Base-by-base conservation (phyloP, 1,140 invertebrate species). In the Drosophila nigromelanica region DNA sequence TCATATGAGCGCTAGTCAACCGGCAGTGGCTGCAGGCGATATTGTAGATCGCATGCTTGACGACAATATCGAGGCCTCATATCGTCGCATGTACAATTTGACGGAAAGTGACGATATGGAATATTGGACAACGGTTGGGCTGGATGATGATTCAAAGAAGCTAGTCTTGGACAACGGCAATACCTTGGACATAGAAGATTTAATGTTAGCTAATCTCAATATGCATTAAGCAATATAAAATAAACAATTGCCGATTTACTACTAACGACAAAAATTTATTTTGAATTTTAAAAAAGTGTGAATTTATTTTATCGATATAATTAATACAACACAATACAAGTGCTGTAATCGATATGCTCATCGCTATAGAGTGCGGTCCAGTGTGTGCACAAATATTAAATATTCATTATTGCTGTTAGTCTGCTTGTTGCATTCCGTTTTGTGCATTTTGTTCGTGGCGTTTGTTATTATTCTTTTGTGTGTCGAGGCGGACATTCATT, bases 101-200 rank as follows among this genome's bases (percentile, higher is more conserved):
- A 14, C 80, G n/a, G 61, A 56, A 6, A 80, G 54, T 11, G 18
- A 37, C 0, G 76, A 76, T 5, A 45, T 78, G 12, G 66, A 55
- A 2, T 77, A 81, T 37, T 86, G 78, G 50, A 52, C 73, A 10
- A 59, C 68, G 14, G 56, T 70, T 33, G 78, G 78, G 4, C 58
- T 91, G 7, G 90, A 91, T 59, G 90, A 91, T 55, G 90, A 91
- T 52, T 83, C 90, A 5, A 91, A 87, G 33, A 80, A 91, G 27
- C 50, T 82, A 37, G 90, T 76, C 0, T 30, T 90, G 48, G 69
- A 89, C 55, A 59, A 77, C 37, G 66, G 74, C 33, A 86, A 74
- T 15, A 42, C 47, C 6, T 30, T 74, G 5, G 70, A 85, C 0
- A 33, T 85, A 1, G 81, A 86, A 66, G 15, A 67, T 30, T 40